Evolutionary conservation across 2,797 vertebrate genomes (phyloP), one percentile per base, ranked within the genome.

Genomic region (Falco naumanni): DNA sequence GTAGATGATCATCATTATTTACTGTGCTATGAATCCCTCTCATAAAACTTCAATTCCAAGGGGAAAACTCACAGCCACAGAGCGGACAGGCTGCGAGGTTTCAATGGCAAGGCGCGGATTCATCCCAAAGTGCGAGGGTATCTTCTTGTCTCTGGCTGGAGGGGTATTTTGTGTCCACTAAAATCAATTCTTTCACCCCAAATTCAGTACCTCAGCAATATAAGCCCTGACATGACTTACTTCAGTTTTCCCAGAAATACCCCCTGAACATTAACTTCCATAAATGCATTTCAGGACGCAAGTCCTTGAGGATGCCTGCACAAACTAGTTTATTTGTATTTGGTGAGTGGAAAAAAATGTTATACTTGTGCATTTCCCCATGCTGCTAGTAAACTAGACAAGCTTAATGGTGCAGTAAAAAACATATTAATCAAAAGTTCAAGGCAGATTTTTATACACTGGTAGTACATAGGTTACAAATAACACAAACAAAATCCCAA

Each of bases 361-460:
- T 43, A 1, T 39, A 83, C 78, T 93, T 97, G 64, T 89, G 87
- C 87, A 60, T 95, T 83, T 93, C 37, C 78, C 91, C 50, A 41
- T 43, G 84, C n/a, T 93, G 84, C 50, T 71, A 89, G 87, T 80
- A 92, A 95, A 95, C 78, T 69, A 83, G 89, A 87, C 71, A 91
- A 89, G 69, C 45, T 85, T 95, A 93, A 97, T 93, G 75, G 78
- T 72, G 48, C 68, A 87, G 68, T 94, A 93, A 94, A 96, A 92
- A 96, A 39, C 3, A n/a, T 87, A 95, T 91, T 96, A 87, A 94
- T 94, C 87, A 94, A 78, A 94, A 96, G 69, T 92, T 70, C 66
- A 75, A 83, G 56, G 60, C 18, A 68, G 89, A 93, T 80, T 92
- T 94, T 89, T 71, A 89, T 69, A 92, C 45, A 57, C 39, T 85